phyloP scores from a whole-genome alignment of 2,797 vertebrate genomes.

The Epinephelus malabaricus region DNA sequence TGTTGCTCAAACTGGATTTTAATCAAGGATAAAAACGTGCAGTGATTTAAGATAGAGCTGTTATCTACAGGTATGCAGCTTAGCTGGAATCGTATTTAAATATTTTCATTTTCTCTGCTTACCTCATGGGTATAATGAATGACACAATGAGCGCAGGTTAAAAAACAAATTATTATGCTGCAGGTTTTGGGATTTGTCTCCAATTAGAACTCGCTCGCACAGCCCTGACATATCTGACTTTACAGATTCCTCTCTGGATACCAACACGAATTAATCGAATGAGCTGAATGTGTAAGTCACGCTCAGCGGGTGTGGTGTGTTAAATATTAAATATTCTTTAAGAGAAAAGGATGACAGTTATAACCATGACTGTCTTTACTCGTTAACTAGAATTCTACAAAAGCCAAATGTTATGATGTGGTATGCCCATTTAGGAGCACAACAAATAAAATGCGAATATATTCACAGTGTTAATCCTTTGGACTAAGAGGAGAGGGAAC shows the following conservation, averaged over 20 bases:
- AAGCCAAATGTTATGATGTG: slow-evolving; percentile 48
- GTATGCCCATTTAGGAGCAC: slow-evolving; percentile 51
- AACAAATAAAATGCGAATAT: slow-evolving; percentile 74
- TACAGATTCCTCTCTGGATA: slow-evolving; percentile 33
- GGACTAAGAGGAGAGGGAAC: slow-evolving; percentile 65
- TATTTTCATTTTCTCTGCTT: slow-evolving; percentile 40
- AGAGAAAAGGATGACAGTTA: slow-evolving; percentile 24
- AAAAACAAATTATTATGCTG: slow-evolving; percentile 37
- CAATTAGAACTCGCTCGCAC: slow-evolving; percentile 35
- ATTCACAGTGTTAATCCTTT: slow-evolving; percentile 78
- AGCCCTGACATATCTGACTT: slow-evolving; percentile 31
- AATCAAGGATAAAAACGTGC: slow-evolving; percentile 45
- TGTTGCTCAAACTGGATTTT: slow-evolving; percentile 47
- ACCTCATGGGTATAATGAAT: slow-evolving; percentile 36
- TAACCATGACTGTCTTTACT: slow-evolving; percentile 45
- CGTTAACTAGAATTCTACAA: slow-evolving; percentile 33
- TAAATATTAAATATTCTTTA: slow-evolving; percentile 28
- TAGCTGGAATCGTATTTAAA: slow-evolving; percentile 48
- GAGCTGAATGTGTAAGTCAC: slow-evolving; percentile 37
- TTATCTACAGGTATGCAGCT: slow-evolving; percentile 60
- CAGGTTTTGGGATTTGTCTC: slow-evolving; percentile 53
- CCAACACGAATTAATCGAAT: slow-evolving; percentile 41
- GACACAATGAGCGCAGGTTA: slow-evolving; percentile 26
- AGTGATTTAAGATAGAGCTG: slow-evolving; percentile 57
- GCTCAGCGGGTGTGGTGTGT: slow-evolving; percentile 1